Percentiles rank a stretch among this genome's conserved stretches.
Evolutionary conservation across 2,113 vertebrate genomes (phyloP).

Genomic region (cat (Felis catus)): F.catus_Fca126_mat1.0 CM031412.1:58678501-58679000

Average conservation of each 20-base stretch:
- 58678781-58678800: not conserved
- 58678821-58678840: not conserved
- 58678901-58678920: not conserved
- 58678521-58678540: not conserved
- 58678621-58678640: not conserved
- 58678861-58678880: not conserved
- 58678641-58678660: not conserved
- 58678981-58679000: not conserved
- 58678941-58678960: not conserved
- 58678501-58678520: not conserved
- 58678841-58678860: not conserved
- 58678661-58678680: not conserved
- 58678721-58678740: not conserved
- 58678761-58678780: not conserved
- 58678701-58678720: not conserved
- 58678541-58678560: not conserved
- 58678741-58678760: not conserved
- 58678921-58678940: not conserved
- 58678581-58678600: not conserved
- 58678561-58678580: not conserved
- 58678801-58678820: not conserved
- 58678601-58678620: not conserved
- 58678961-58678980: not conserved
- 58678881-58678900: not conserved
- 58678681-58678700: not conserved